Base-by-base conservation (phyloP, 2,797 vertebrate genomes). In the Takifugu rubripes region DNA sequence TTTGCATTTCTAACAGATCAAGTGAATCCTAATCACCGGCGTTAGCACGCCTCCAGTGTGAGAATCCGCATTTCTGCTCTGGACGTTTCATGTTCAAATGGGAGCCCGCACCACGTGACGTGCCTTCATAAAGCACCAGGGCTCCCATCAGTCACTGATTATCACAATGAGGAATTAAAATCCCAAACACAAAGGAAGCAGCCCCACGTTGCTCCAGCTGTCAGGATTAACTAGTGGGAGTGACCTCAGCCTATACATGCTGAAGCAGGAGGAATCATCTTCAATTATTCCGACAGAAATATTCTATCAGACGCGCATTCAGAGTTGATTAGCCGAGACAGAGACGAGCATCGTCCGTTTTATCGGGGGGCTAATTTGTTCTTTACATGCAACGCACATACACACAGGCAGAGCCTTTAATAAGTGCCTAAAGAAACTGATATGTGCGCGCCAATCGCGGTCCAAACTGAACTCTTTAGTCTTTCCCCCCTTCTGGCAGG, bases 161-260 rank as follows among this genome's bases (percentile, higher is more conserved):
- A 89, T 82, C 82, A 87, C 77, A 79, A 84, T 74, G 83, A 86
- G 78, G 81, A 89, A 86, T 81, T 88, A 87, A 89, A 91, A 85
- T 90, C 91, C 89, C 75, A 79, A 91, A 89, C 84, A 88, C 87
- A 88, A 84, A 90, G 82, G 83, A 86, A 75, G 73, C 72, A 53
- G 75, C 77, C 74, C 57, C 74, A 75, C 84, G 73, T 76, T 68
- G 86, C 81, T 84, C 78, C 80, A 71, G 76, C 81, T 90, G 89
- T 90, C 87, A 87, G 76, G 77, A 69, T 79, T 81, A 87, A 88
- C 87, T 88, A 89, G 81, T 67, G 69, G 44, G 79, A 87, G 83
- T 86, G 84, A 88, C 85, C 85, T 84, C 82, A 78, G 68, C 80
- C 61, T 70, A 72, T 74, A 81, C 71, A 59, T 57, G 75, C 77